These are phyloP conservation scores for Rhaphigaster nebulosa DNA, from an alignment of 2,888 invertebrate species.

Conservation along the genomic window DNA sequence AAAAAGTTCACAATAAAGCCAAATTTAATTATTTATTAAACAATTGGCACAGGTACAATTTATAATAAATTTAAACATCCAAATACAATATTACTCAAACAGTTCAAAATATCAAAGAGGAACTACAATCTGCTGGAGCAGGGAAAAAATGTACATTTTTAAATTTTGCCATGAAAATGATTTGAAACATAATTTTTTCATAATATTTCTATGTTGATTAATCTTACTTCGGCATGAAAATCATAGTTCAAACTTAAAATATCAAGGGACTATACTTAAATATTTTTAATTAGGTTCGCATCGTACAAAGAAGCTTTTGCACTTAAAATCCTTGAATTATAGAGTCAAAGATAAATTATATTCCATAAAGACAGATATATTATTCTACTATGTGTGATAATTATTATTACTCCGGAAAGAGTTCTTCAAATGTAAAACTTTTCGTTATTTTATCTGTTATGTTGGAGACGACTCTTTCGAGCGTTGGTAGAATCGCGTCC, in stretches of 20 bases:
- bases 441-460: conserved; percentile 80
- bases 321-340: neutral
- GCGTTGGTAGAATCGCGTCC: conserved; percentile 77
- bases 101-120: neutral
- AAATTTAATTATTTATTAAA: neutral
- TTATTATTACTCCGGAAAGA: conserved; percentile 72
- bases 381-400: neutral
- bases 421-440: conserved; percentile 78
- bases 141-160: neutral
- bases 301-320: neutral
- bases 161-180: neutral
- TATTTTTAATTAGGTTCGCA: neutral
- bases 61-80: neutral
- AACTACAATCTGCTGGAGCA: neutral
- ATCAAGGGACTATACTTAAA: no score
- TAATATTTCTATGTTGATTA: neutral
- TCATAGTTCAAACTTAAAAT: neutral
- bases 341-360: neutral
- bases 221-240: neutral
- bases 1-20: neutral
- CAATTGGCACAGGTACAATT: neutral
- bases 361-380: neutral
- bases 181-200: neutral
- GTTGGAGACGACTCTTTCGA: conserved; percentile 76
- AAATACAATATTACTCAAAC: neutral